phyloP scores from a whole-genome alignment of 2,888 invertebrate genomes.

The Campopleginae sp. region DNA sequence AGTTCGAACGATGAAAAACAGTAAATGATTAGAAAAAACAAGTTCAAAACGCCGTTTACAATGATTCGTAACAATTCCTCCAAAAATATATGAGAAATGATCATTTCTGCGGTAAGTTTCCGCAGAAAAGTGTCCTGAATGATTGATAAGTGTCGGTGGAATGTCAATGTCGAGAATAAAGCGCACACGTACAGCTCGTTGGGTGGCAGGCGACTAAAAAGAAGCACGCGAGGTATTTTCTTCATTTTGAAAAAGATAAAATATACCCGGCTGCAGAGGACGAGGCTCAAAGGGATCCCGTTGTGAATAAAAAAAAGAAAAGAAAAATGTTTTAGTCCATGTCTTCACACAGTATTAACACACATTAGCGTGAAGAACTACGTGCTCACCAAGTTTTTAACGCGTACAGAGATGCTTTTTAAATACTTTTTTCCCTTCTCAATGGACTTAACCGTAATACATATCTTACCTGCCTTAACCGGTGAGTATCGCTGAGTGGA shows the following conservation, averaged over 20 bases:
- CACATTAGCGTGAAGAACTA: slow-evolving; percentile 54
- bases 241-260: slow-evolving; percentile 12
- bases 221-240: not conserved
- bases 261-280: not conserved
- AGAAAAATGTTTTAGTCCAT: slow-evolving; percentile 54
- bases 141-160: not conserved
- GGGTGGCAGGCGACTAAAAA: slow-evolving; percentile 38
- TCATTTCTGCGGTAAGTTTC: not conserved
- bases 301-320: slow-evolving; percentile 17
- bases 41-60: too few relatives aligned
- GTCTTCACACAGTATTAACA: slow-evolving; percentile 63
- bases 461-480: slow-evolving; percentile 26
- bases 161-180: not conserved
- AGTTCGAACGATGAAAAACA: not conserved
- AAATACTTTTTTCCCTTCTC: not conserved
- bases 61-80: not conserved
- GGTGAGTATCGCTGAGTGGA: slow-evolving; percentile 41
- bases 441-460: slow-evolving; percentile 58
- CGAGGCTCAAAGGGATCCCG: not conserved
- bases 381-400: slow-evolving; percentile 49
- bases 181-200: not conserved
- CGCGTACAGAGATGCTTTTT: slow-evolving; percentile 26
- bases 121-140: not conserved
- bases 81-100: not conserved
- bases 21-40: too few relatives aligned